Evolutionary conservation across 2,888 invertebrate species (phyloP), one percentile per base, ranked within the genome.

Genomic region (Dromius quadrimaculatus): DNA sequence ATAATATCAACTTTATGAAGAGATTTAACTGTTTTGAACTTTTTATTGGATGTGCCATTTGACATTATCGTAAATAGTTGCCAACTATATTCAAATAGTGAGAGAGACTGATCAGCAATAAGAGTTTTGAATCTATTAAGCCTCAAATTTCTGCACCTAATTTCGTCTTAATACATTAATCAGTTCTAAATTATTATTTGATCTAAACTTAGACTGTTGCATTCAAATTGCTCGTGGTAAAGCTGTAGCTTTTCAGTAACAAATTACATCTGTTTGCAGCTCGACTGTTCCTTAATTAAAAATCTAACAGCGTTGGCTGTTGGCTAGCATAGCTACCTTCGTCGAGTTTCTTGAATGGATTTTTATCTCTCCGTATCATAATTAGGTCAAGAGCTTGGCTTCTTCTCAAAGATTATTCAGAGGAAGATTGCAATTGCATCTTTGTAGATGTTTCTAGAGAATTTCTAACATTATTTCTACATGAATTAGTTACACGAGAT

Each of bases 311-410:
- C 15, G 38, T 11, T 2, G n/a, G n/a, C 36, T n/a, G n/a, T n/a
- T n/a, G n/a, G n/a, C n/a, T n/a, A 11, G n/a, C 15, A 5, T 3
- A 15, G 41, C 41, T 15, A 1, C 41, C 15, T 15, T 15, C 15
- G 15, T 41, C 41, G 41, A 41, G 1, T n/a, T n/a, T n/a, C n/a
- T n/a, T 6, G 36, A 41, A 2, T 15, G 13, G 15, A 15, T 15
- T 41, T 41, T 41, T 41, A 41, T 15, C 41, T 41, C 15, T 15
- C 41, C 15, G 15, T 23, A n/a, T 17, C 11, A 54, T 54, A 54
- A 54, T 54, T 28, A 28, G 50, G 50, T 54, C 50, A 28, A 54
- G 28, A 13, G 17, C 50, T 54, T 28, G 15, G 50, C 15, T 41
- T 15, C 13, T 8, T 41, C 13, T 41, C 41, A 41, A 41, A 41